Evolutionary conservation across 2,888 invertebrate species (phyloP), one percentile per base, ranked within the genome.

Genomic region (Orthosia incerta): DNA sequence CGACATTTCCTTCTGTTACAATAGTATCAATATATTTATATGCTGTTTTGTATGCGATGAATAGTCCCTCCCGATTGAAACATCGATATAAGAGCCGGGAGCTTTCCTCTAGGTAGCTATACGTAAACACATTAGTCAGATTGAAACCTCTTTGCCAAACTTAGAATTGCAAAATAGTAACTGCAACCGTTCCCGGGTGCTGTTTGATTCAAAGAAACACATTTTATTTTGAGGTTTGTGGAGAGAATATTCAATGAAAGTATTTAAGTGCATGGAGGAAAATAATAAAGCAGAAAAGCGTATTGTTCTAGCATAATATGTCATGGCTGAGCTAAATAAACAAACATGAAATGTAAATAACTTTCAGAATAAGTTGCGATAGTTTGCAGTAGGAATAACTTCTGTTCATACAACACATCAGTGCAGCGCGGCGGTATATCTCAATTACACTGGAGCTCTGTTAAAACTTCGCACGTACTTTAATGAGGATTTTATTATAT

Each of bases 121-220:
- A 90, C 84, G 88, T 92, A 93, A 92, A 92, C 92, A 94, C 95
- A 95, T 95, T 95, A 95, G 94, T 91, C 90, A 91, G 92, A 95
- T 95, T 95, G 94, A 91, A 95, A 94, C 92, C 94, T 94, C 94
- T 94, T 92, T 92, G 91, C 89, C 89, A 88, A 91, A 93, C 92
- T 95, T 93, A 91, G 95, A 95, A 95, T 95, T 95, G 95, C 94
- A 95, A 95, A 95, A 94, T 93, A 93, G 92, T 93, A 90, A 88
- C 88, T 92, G 93, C 92, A 91, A 88, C 90, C 92, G 89, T 92
- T 93, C 92, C 88, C 88, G 79, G 88, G 91, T 92, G 92, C 91
- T 87, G 91, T 94, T 93, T 94, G 93, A 90, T 93, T 93, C 91
- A 90, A 92, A 93, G 91, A 90, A 92, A 90, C 88, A 91, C 86